Evolutionary conservation across 2,113 vertebrate genomes (phyloP).

Genomic region (Bufo bufo): DNA sequence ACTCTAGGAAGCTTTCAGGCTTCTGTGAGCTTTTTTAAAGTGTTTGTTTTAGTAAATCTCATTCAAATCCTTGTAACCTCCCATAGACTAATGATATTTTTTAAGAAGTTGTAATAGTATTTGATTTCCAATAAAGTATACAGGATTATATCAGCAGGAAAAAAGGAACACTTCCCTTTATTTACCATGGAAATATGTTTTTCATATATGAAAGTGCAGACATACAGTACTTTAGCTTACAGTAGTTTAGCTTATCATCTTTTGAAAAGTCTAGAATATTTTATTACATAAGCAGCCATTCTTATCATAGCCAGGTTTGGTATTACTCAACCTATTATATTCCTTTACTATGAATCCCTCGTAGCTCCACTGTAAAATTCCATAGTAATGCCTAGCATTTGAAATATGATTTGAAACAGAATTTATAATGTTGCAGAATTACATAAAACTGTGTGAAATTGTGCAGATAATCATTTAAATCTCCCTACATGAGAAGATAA

Average conservation of each 20-base stretch:
- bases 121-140: neutral
- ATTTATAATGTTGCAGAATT: conserved; percentile 87
- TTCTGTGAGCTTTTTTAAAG: neutral
- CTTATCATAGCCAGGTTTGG: conserved; percentile 28
- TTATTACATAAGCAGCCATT: conserved; percentile 31
- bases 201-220: neutral
- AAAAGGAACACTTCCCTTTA: neutral
- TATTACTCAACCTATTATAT: conserved; percentile 49
- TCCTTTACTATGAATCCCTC: conserved; percentile 57
- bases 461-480: conserved; percentile 99
- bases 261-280: neutral
- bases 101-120: neutral
- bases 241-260: neutral
- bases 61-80: conserved; percentile 2
- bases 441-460: conserved; percentile 98
- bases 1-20: conserved; percentile 1
- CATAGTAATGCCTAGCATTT: conserved; percentile 72
- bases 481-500: conserved; percentile 99
- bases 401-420: conserved; percentile 88
- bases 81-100: neutral
- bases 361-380: conserved; percentile 67
- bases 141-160: neutral
- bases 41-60: conserved; percentile 27
- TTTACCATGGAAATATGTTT: neutral
- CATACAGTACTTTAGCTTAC: neutral